These are phyloP conservation scores for Poecilus cupreus DNA, from an alignment of 2,888 invertebrate species.

Conservation along the genomic window DNA sequence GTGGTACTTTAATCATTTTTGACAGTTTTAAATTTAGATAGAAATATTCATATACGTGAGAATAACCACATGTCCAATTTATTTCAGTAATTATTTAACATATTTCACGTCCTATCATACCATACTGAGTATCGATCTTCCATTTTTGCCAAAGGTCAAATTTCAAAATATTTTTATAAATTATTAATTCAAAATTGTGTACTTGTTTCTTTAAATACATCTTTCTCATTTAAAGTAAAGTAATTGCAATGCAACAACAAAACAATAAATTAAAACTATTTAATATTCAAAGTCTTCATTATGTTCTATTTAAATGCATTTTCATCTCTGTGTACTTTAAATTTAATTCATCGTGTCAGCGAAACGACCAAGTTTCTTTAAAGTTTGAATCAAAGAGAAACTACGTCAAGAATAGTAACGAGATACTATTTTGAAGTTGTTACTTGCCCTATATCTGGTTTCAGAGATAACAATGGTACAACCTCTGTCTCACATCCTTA, in stretches of 20 bases:
- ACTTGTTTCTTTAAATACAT: neutral
- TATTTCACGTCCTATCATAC: neutral
- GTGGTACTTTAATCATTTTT: too few species aligned
- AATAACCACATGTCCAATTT: neutral
- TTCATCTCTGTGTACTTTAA: neutral
- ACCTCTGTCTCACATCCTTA: neutral
- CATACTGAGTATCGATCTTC: neutral
- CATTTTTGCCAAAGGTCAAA: neutral
- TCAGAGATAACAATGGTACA: neutral
- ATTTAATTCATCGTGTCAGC: too few species aligned
- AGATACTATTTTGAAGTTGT: slow-evolving; percentile 3
- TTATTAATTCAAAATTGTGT: too few species aligned
- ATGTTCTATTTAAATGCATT: neutral
- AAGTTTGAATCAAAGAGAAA: slow-evolving; percentile 1
- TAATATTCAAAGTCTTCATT: neutral
- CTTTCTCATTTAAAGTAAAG: neutral
- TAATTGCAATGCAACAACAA: neutral
- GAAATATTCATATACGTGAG: neutral
- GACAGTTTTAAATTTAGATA: too few species aligned
- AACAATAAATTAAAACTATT: neutral
- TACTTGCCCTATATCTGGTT: neutral
- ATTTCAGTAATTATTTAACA: neutral
- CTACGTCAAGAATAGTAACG: neutral
- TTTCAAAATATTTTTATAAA: neutral
- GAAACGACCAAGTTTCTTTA: neutral